Percentiles rank a stretch among this genome's conserved stretches.
Evolutionary conservation across 2,113 vertebrate genomes (phyloP).

Genomic region (Calidris pygmaea): DNA sequence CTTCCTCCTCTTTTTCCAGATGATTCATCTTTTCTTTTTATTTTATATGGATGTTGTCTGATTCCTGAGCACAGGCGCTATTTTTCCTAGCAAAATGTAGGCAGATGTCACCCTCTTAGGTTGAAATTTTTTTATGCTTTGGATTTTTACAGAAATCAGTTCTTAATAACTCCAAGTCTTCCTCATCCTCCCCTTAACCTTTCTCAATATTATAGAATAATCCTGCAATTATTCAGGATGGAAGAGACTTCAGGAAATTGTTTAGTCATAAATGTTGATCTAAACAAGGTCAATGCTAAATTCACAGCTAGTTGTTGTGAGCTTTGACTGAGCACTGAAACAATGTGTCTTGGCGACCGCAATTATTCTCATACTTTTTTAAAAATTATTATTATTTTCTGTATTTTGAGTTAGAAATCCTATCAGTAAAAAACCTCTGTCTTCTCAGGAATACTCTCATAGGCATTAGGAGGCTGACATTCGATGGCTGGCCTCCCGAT

Average conservation of each 20-base stretch:
- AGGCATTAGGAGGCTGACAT: not conserved
- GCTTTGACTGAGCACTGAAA: not conserved
- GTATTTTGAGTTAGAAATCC: not conserved
- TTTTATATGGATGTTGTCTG: not conserved
- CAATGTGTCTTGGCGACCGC: too few relatives aligned
- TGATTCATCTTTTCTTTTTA: not conserved
- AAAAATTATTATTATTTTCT: not conserved
- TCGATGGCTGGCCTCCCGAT: rapidly evolving
- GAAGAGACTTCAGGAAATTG: not conserved
- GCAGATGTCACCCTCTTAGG: not conserved
- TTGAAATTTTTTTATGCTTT: not conserved
- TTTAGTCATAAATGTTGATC: not conserved
- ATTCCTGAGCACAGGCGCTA: not conserved
- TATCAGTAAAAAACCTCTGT: rapidly evolving
- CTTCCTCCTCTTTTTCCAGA: not conserved
- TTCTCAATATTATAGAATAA: not conserved
- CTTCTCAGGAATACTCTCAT: not conserved
- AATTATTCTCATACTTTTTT: rapidly evolving
- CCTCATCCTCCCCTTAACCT: not conserved
- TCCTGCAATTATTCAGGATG: not conserved
- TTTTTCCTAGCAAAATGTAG: not conserved
- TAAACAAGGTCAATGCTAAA: not conserved
- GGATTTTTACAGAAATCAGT: not conserved
- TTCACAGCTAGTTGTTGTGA: not conserved
- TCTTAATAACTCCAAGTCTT: not conserved